Percentiles rank a stretch among this genome's conserved stretches.
Evolutionary conservation across 1,140 invertebrate species (phyloP).

Genomic region (Procambarus virginalis): DNA sequence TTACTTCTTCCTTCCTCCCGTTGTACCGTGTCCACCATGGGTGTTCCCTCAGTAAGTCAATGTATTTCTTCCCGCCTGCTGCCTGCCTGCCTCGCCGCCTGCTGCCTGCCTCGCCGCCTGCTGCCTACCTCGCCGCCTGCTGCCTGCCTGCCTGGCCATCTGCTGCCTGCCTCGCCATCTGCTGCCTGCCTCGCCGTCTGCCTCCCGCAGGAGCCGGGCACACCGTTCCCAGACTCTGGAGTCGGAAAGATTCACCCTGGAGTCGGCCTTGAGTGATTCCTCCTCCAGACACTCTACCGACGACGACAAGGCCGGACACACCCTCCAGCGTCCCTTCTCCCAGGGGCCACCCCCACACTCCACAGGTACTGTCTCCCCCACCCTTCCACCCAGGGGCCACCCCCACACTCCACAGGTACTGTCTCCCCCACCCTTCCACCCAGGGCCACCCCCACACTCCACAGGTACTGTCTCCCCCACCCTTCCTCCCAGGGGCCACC

Average conservation of each 20-base stretch:
- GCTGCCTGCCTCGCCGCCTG: background rate
- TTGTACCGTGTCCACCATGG: too few species aligned
- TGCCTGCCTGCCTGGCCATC: background rate
- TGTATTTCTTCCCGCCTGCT: background rate
- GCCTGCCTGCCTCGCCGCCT: background rate
- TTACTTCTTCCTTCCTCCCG: too few species aligned
- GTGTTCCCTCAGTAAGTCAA: background rate
- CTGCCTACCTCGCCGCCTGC: background rate
- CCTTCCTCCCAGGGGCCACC: constrained; percentile 12
- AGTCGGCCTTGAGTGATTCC: constrained; percentile 66
- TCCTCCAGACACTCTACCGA: constrained; percentile 68
- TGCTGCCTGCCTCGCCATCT: too few species aligned
- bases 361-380: constrained; percentile 11
- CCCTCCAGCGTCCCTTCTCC: constrained; percentile 60
- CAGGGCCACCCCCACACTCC: constrained; percentile 62
- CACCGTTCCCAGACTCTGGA: constrained; percentile 67
- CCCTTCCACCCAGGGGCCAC: constrained; percentile 65
- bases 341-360: constrained; percentile 28
- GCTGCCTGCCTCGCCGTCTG: too few species aligned
- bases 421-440: constrained; percentile 30
- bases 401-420: constrained; percentile 28
- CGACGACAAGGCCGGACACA: constrained; percentile 59
- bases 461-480: background rate
- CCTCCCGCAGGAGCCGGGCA: constrained; percentile 34
- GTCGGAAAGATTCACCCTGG: constrained; percentile 66